Base-by-base conservation (phyloP, 2,113 vertebrate genomes). In the Sitta europaea region DNA sequence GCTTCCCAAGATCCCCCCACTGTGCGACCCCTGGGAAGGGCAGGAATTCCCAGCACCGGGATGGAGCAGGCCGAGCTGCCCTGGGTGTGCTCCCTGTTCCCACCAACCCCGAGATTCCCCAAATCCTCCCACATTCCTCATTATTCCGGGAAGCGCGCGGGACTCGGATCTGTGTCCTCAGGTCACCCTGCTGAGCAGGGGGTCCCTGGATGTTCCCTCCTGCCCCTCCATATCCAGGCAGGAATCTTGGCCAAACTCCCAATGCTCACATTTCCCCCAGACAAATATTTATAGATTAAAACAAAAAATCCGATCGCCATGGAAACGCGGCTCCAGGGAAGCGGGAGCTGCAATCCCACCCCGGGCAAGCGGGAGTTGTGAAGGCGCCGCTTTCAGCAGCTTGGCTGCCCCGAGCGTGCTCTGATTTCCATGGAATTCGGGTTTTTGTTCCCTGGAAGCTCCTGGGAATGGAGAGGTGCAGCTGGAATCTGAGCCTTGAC, bases 31-130 rank as follows among this genome's bases (percentile, higher is more conserved):
- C 45, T 0, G 1, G 42, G 28, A 23, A 12, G 13, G 28, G 38
- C 1, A 23, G 80, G 35, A 61, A 73, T 15, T 42, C 61, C 33
- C 5, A 1, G 61, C 16, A 19, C 43, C 0, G 1, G 29, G 29
- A 54, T 29, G 0, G 2, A 75, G 72, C 76, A n/a, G 22, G 38
- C 43, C 0, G 0, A 63, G 21, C 8, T 59, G 50, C 67, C 63
- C 85, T 33, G 40, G 27, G 6, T 42, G 27, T 15, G 18, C 10
- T 61, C 76, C 63, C 31, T 2, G 0, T 9, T 65, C 51, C 55
- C 81, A 73, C 20, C 73, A 25, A 3, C 11, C 6, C 68, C 2
- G 9, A 3, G 22, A 48, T 5, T 24, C 62, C 84, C 17, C 0
- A 43, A 45, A 54, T 19, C 38, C 33, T 38, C 82, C 53, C 3